These are phyloP conservation scores for Charadrius vociferus DNA, from an alignment of 2,113 vertebrate species.

Conservation along the genomic window DNA sequence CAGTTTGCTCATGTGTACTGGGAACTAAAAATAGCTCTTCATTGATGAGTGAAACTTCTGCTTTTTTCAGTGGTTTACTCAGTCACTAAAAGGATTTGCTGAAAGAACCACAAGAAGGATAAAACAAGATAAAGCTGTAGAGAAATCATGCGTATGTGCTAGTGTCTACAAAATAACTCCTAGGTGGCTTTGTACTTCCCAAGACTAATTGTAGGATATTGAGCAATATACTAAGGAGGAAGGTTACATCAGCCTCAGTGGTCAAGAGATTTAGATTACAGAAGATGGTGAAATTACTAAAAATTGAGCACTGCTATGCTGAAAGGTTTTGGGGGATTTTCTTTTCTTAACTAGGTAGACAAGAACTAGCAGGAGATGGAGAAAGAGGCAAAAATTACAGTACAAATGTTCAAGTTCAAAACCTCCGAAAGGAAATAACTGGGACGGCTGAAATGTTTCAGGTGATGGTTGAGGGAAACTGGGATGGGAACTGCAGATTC, in stretches of 20 bases:
- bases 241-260: background rate
- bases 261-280: background rate
- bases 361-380: background rate
- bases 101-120: background rate
- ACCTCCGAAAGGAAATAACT: background rate
- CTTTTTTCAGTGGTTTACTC: background rate
- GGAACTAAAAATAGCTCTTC: background rate
- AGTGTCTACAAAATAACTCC: background rate
- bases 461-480: background rate
- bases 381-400: background rate
- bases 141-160: accelerated
- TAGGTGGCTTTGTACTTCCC: background rate
- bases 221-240: background rate
- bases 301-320: background rate
- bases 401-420: background rate
- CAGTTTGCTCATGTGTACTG: background rate
- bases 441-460: background rate
- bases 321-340: background rate
- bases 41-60: background rate
- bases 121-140: background rate
- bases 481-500: background rate
- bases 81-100: background rate
- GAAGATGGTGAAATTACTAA: background rate
- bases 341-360: background rate
- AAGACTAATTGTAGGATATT: background rate